A percentile compares a stretch with the other conserved stretches of the same genome.
Conservation (phyloP, 2,113 vertebrate species). For the Nannospalax galili region DNA sequence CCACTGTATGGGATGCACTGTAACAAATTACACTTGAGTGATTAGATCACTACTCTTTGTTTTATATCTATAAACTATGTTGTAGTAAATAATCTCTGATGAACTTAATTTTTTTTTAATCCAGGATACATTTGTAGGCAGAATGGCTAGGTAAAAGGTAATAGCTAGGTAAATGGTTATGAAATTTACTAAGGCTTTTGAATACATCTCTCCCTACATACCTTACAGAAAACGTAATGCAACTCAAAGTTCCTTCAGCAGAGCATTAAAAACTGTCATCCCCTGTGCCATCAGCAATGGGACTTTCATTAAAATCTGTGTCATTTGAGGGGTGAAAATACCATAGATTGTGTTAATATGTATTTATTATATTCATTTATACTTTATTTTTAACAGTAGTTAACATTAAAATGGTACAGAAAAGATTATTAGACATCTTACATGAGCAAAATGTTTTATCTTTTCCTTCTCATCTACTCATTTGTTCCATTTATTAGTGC, state of each 20-base stretch:
- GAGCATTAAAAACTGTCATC: slow-evolving; percentile 8
- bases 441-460: slow-evolving; percentile 40
- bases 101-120: not conserved
- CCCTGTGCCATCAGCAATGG: not conserved
- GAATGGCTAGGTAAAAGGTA: not conserved
- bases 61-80: not conserved
- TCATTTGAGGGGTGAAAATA: not conserved
- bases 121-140: slow-evolving; percentile 22
- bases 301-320: slow-evolving; percentile 15
- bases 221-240: slow-evolving; percentile 19
- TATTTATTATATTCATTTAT: not conserved
- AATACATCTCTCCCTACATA: not conserved
- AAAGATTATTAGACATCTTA: not conserved
- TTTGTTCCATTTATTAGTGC: not conserved
- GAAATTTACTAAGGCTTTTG: slow-evolving; percentile 47
- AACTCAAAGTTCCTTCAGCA: not conserved
- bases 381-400: not conserved
- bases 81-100: not conserved
- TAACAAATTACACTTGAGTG: not conserved
- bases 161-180: not conserved
- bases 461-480: not conserved
- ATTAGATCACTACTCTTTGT: not conserved
- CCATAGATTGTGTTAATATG: not conserved
- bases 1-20: not conserved
- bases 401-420: slow-evolving; percentile 9